Evolutionary conservation across 2,797 vertebrate species (phyloP), one percentile per base, ranked within the genome.

Genomic region (Leptodactylus fallax): DNA sequence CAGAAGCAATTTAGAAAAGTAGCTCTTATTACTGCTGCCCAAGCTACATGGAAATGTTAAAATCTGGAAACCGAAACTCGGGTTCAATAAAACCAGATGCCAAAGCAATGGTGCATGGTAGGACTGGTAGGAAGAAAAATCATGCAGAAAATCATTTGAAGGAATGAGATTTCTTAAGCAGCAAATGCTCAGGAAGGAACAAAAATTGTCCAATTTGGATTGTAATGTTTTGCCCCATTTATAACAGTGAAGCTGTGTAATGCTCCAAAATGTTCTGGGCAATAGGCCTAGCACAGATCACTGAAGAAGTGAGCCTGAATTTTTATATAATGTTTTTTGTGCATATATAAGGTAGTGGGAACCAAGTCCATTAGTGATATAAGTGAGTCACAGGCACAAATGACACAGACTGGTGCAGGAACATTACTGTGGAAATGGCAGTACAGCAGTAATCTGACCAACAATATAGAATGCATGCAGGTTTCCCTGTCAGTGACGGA

Each of bases 61-160:
- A 36, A 27, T 79, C 76, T 79, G 21, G n/a, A 79, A 79, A 60
- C 27, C 36, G 78, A 58, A 60, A 58, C 3, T 79, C 78, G 8
- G 78, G 51, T 25, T 79, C 9, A 79, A 79, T 25, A 47, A 79
- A 56, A 56, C 14, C 36, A 19, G 51, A 60, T 36, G 78, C 78
- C 78, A 58, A 58, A 27, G 53, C 78, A 23, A 3, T 60, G 55
- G 55, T 79, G 25, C 23, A 79, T 56, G 25, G 56, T 36, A 27
- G 53, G 51, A 77, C 74, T 23, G 74, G 51, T 53, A 17, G 77
- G 77, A 58, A 58, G 51, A 60, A 16, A 60, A 79, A 19, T 79
- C 53, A 79, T 58, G 76, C 21, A 58, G 60, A 58, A 53, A 58
- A 79, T 79, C 10, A 79, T 79, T 21, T 60, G 25, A 60, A 60